Evolutionary conservation across 2,113 vertebrate genomes (phyloP).

Genomic region (Chaetodon trifascialis): DNA sequence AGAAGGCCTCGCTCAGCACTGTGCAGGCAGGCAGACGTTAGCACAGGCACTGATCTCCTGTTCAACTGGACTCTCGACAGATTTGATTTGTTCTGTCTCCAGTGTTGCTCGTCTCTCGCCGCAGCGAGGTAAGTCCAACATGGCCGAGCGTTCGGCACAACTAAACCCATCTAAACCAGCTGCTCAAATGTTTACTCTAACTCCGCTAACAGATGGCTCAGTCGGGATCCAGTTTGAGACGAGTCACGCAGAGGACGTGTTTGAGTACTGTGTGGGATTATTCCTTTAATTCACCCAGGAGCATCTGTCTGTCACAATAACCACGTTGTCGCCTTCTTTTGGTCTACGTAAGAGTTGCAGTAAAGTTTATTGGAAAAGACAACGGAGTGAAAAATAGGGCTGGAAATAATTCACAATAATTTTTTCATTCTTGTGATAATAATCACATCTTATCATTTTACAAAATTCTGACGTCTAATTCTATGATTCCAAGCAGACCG

Average conservation of each 20-base stretch:
- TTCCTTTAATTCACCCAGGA: slow-evolving; percentile 4
- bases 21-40: slow-evolving; percentile 20
- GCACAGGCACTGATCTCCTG: slow-evolving; percentile 72
- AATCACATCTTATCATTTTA: background rate
- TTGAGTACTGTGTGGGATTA: slow-evolving; percentile 6
- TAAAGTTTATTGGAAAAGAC: background rate
- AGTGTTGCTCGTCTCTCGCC: slow-evolving; percentile 49
- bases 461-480: background rate
- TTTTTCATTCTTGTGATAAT: background rate
- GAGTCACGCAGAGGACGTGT: background rate
- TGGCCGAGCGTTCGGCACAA: slow-evolving; percentile 46
- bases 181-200: slow-evolving; percentile 61
- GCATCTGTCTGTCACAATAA: background rate
- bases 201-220: slow-evolving; percentile 57
- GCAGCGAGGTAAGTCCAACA: slow-evolving; percentile 73
- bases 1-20: slow-evolving; percentile 38
- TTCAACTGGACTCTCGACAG: slow-evolving; percentile 90
- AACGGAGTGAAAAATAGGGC: background rate
- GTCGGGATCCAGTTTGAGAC: background rate
- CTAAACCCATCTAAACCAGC: slow-evolving; percentile 68
- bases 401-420: background rate
- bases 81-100: slow-evolving; percentile 86
- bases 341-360: background rate
- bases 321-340: slow-evolving; percentile 2
- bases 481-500: background rate